Conservation (phyloP, 2,797 vertebrate genomes). For the Lacerta bilineata region DNA sequence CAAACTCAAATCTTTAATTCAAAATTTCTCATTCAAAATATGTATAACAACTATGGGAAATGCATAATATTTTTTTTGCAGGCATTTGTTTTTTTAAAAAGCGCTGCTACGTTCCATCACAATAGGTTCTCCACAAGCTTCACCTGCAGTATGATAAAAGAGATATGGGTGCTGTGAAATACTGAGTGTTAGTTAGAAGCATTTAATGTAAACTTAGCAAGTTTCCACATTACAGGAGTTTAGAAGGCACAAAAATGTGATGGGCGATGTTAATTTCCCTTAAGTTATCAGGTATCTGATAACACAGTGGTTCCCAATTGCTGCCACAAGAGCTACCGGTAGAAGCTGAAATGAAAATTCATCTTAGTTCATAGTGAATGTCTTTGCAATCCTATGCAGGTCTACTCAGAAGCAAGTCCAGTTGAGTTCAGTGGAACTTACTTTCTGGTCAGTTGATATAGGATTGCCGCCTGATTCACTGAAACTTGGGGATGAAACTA, state of each 20-base stretch:
- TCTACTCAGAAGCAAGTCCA: background rate
- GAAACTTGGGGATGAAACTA: background rate
- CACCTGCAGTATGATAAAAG: conserved; percentile 19
- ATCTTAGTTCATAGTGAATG: background rate
- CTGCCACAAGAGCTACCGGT: conserved; percentile 43
- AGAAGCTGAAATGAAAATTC: conserved; percentile 2
- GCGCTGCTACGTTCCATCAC: conserved; percentile 26
- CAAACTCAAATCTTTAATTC: background rate
- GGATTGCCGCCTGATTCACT: background rate
- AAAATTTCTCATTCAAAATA: background rate
- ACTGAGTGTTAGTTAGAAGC: conserved; percentile 64
- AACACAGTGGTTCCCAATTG: conserved; percentile 67
- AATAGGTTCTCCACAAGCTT: conserved; percentile 9
- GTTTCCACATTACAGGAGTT: conserved; percentile 41
- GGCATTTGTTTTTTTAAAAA: conserved; percentile 1
- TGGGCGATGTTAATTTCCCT: background rate
- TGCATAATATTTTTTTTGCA: background rate
- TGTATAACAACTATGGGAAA: background rate
- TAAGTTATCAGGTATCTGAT: conserved; percentile 17
- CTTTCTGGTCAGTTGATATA: background rate
- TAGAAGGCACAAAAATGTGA: conserved; percentile 18
- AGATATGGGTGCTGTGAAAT: conserved; percentile 51
- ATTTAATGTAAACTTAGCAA: conserved; percentile 36
- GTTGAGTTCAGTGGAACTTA: too few relatives aligned
- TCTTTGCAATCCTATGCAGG: background rate